These are phyloP conservation scores for Rhingia rostrata DNA, from an alignment of 2,888 invertebrate species.

Conservation along the genomic window DNA sequence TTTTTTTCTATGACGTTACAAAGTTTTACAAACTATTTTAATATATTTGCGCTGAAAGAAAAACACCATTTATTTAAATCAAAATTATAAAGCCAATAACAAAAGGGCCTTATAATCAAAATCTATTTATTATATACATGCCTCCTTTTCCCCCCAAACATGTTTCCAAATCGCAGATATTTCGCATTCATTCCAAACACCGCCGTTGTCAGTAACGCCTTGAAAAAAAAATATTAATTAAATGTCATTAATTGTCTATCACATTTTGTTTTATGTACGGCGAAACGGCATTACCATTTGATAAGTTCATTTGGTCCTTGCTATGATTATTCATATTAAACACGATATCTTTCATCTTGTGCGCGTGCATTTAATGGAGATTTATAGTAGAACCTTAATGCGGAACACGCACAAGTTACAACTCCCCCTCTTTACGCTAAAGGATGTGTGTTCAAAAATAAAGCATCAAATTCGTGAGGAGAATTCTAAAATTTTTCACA, in stretches of 20 bases:
- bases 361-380: constrained; percentile 24
- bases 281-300: background rate
- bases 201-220: constrained; percentile 4
- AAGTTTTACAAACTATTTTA: too few relatives aligned
- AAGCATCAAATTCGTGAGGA: constrained; percentile 43
- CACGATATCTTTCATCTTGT: constrained; percentile 25
- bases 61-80: too few relatives aligned
- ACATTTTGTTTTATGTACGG: background rate
- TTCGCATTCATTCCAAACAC: constrained; percentile 17
- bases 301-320: background rate
- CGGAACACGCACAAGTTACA: constrained; percentile 30
- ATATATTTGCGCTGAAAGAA: too few relatives aligned
- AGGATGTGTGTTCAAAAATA: constrained; percentile 22
- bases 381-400: constrained; percentile 21
- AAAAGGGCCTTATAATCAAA: too few relatives aligned
- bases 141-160: background rate
- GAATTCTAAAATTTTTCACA: constrained; percentile 37
- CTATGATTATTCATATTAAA: constrained; percentile 38
- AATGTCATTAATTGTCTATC: constrained; percentile 35
- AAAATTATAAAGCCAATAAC: too few relatives aligned
- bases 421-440: background rate
- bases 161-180: constrained; percentile 9
- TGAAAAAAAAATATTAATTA: constrained; percentile 35
- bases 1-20: too few relatives aligned
- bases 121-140: too few relatives aligned